These are phyloP conservation scores for Corbicula japonica DNA, from an alignment of 2,888 invertebrate species.

Conservation along the genomic window DNA sequence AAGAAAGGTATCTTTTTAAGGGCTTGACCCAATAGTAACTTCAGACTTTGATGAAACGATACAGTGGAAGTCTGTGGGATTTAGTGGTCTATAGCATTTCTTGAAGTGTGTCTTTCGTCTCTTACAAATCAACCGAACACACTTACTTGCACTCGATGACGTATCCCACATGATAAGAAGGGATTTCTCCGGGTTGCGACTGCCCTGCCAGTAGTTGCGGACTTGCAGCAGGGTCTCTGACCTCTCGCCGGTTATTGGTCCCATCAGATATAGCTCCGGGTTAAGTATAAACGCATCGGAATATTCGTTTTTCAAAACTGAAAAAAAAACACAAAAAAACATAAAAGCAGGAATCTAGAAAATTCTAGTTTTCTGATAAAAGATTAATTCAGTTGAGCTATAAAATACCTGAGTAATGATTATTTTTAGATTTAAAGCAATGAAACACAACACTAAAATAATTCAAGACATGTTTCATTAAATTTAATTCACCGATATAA, in stretches of 20 bases:
- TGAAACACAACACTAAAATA: too few relatives aligned
- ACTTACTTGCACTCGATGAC: background rate
- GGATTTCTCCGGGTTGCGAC: constrained; percentile 12
- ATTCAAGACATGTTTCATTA: too few relatives aligned
- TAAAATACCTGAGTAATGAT: too few relatives aligned
- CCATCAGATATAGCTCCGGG: constrained; percentile 75
- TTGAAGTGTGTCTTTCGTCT: background rate
- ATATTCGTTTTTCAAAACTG: constrained; percentile 65
- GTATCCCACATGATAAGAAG: constrained; percentile 39
- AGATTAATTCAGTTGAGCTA: too few relatives aligned
- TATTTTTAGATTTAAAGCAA: too few relatives aligned
- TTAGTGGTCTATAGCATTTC: too few relatives aligned
- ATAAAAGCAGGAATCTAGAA: too few relatives aligned
- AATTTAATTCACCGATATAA: too few relatives aligned
- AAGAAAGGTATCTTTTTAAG: background rate
- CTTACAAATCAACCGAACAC: background rate
- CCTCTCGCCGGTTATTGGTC: constrained; percentile 61
- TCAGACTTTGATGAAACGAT: background rate
- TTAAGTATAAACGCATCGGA: constrained; percentile 69
- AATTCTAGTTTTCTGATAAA: too few relatives aligned
- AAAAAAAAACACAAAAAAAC: background rate
- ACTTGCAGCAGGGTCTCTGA: constrained; percentile 68
- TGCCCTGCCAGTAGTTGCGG: constrained; percentile 23
- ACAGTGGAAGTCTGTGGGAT: background rate
- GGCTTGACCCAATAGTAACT: background rate